Conservation (phyloP, 2,888 invertebrate species). For the Diaperis boleti region DNA sequence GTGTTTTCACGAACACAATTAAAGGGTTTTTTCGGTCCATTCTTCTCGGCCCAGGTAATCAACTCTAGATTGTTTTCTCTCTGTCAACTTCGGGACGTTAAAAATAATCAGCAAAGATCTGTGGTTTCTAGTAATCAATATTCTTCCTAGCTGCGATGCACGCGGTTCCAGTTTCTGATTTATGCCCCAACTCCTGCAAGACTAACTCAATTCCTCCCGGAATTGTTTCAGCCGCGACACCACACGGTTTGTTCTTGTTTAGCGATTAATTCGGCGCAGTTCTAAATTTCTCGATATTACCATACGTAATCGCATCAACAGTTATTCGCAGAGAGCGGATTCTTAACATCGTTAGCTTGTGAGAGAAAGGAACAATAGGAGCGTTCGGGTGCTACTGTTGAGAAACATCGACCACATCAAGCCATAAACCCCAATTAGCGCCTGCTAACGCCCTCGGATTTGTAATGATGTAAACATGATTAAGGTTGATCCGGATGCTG, state of each 20-base stretch:
- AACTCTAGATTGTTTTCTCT: too few relatives aligned
- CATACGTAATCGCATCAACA: constrained; percentile 23
- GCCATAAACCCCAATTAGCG: constrained; percentile 47
- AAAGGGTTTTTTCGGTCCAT: too few relatives aligned
- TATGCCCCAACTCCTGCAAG: neutral
- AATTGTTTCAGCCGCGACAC: constrained; percentile 20
- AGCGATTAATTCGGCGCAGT: constrained; percentile 9
- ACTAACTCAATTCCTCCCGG: constrained; percentile 17
- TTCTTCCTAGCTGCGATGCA: neutral
- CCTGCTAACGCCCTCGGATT: constrained; percentile 43
- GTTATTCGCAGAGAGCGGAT: constrained; percentile 5
- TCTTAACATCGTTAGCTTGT: constrained; percentile 17
- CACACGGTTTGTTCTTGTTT: constrained; percentile 18
- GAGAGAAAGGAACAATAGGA: constrained; percentile 14
- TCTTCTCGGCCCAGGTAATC: too few relatives aligned
- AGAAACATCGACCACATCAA: constrained; percentile 38
- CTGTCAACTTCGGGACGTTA: too few relatives aligned
- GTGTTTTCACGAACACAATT: too few relatives aligned
- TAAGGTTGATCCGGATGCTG: constrained; percentile 37
- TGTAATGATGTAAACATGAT: constrained; percentile 50
- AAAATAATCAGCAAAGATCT: too few relatives aligned
- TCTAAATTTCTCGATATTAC: constrained; percentile 15
- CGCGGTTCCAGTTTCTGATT: neutral
- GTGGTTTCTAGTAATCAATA: too few relatives aligned
- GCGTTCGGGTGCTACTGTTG: constrained; percentile 16